Conservation (phyloP, 2,888 invertebrate genomes). For the Cordilura impudica region DNA sequence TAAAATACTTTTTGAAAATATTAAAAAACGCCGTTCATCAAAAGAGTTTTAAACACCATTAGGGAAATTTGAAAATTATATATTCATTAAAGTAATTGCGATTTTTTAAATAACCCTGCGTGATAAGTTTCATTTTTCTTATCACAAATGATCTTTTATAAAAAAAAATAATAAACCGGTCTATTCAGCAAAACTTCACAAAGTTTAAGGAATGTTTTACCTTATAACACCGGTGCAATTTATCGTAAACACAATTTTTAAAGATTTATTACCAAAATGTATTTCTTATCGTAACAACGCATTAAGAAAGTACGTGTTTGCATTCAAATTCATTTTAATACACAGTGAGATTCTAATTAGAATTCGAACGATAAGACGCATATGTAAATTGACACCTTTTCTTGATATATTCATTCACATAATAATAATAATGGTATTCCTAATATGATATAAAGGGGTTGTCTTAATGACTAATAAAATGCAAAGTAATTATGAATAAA, state of each 20-base stretch:
- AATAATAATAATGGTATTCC: not conserved
- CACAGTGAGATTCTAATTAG: not conserved
- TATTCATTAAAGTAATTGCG: no score
- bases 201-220: not conserved
- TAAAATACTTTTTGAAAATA: no score
- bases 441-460: not conserved
- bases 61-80: no score
- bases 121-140: no score
- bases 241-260: not conserved
- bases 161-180: not conserved
- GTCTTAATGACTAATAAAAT: not conserved
- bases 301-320: not conserved
- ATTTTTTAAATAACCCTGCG: no score
- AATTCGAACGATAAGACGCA: not conserved
- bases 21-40: no score
- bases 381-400: not conserved
- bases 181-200: not conserved
- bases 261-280: conserved; percentile 19
- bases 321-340: not conserved
- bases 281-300: not conserved
- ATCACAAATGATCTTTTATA: no score
- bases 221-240: not conserved
- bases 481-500: not conserved
- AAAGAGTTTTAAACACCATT: no score
- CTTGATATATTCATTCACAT: not conserved